phyloP scores from a whole-genome alignment of 2,888 invertebrate genomes.

The Xestia rhomboidea region DNA sequence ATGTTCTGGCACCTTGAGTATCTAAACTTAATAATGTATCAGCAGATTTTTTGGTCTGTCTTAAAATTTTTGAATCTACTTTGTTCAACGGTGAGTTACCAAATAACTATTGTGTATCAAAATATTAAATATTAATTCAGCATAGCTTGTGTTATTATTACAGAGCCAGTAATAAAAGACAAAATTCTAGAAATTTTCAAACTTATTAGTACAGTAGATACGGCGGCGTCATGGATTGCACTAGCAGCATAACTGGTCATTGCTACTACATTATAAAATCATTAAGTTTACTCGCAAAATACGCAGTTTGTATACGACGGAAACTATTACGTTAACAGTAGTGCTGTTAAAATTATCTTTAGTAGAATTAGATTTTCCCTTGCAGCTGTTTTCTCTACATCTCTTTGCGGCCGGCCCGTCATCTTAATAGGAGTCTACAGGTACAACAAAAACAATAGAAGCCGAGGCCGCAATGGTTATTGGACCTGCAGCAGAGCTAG shows the following conservation, averaged over 20 bases:
- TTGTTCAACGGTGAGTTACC: no score
- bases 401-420: slow-evolving; percentile 57
- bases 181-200: not conserved
- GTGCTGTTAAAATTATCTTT: not conserved
- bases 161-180: not conserved
- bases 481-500: slow-evolving; percentile 55
- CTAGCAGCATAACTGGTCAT: not conserved
- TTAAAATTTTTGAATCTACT: no score
- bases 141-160: no score
- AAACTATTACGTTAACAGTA: not conserved
- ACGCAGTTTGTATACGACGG: not conserved
- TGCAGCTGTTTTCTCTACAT: slow-evolving; percentile 50
- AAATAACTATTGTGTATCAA: no score
- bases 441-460: slow-evolving; percentile 63
- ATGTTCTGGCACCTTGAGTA: no score
- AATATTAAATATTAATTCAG: no score
- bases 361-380: slow-evolving; percentile 14
- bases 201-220: slow-evolving; percentile 24
- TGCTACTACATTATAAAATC: not conserved
- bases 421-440: slow-evolving; percentile 60
- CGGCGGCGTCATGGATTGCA: not conserved
- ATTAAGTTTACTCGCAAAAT: not conserved
- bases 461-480: slow-evolving; percentile 34
- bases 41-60: no score
- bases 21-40: no score